Base-by-base conservation (phyloP, 2,113 vertebrate species). In the Syrrhaptes paradoxus region DNA sequence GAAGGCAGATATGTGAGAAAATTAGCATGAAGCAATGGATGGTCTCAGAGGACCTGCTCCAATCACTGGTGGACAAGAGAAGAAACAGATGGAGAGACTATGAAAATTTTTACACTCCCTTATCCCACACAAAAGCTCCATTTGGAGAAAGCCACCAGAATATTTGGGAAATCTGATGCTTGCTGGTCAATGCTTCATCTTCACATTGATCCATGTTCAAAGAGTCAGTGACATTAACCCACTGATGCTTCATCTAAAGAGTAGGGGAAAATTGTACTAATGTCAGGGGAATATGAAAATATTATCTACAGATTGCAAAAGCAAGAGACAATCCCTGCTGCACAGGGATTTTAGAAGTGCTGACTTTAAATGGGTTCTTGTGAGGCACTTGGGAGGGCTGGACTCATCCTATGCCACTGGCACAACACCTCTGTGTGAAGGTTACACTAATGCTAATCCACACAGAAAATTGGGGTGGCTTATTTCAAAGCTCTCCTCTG, bases 391-490 rank as follows among this genome's bases (percentile, higher is more conserved):
- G 45, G 46, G n/a, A 74, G 20, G 49, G 8, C 11, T 25, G 38
- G 43, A n/a, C 22, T 38, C 57, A 32, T 8, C 58, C 49, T 7
- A 0, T 13, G 17, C 34, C 72, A 9, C 43, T 26, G 58, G 46
- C 12, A 19, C 5, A 58, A 7, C 9, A 31, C 9, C n/a, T 13
- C 15, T 45, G 34, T 2, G 16, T 48, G 54, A 84, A 28, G n/a
- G 51, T 22, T 73, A n/a, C 57, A 32, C 17, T 7, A 46, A 59
- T 67, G 43, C 8, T 28, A 15, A 70, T 21, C n/a, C 46, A 71
- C 0, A 0, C 17, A 13, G 67, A 67, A 74, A 2, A 16, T 4
- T 34, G 45, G 29, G 41, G 34, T 20, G 36, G 67, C 26, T 57
- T 38, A n/a, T 57, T 80, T 73, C 58, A 24, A 52, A 65, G 83